Conservation (phyloP, 2,797 vertebrate genomes). For the Margarornis squamiger region DNA sequence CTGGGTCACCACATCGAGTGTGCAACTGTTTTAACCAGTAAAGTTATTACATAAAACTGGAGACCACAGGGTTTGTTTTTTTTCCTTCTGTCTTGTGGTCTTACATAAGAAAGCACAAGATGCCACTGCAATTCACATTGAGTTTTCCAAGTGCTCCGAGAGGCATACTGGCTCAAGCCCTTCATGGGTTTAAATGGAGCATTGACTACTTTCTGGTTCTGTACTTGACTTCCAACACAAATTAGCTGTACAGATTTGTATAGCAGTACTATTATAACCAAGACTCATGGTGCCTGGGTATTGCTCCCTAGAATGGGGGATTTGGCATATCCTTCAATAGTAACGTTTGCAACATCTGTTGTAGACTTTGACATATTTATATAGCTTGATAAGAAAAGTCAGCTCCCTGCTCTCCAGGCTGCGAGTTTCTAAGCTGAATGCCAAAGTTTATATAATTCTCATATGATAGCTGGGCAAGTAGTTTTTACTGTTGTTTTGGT, state of each 20-base stretch:
- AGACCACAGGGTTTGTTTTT: not conserved
- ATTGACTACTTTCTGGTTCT: not conserved
- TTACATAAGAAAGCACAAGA: not conserved
- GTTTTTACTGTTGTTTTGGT: not conserved
- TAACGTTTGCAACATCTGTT: not conserved
- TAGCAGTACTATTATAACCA: not conserved
- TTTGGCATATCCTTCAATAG: not conserved
- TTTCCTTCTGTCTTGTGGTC: rapidly evolving
- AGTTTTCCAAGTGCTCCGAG: not conserved
- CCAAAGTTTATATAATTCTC: not conserved
- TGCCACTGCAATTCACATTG: not conserved
- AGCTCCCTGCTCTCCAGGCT: not conserved
- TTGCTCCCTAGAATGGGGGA: not conserved
- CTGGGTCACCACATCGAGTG: not conserved
- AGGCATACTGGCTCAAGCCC: not conserved
- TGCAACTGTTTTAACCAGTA: not conserved
- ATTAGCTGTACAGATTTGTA: not conserved
- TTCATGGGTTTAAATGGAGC: not conserved
- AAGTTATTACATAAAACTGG: not conserved
- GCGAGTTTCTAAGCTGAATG: not conserved
- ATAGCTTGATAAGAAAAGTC: not conserved
- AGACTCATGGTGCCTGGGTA: not conserved
- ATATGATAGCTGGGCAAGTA: not conserved
- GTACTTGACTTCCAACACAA: not conserved
- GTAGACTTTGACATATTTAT: not conserved